Base-by-base conservation (phyloP, 2,888 invertebrate species). In the Ochropleura plecta region DNA sequence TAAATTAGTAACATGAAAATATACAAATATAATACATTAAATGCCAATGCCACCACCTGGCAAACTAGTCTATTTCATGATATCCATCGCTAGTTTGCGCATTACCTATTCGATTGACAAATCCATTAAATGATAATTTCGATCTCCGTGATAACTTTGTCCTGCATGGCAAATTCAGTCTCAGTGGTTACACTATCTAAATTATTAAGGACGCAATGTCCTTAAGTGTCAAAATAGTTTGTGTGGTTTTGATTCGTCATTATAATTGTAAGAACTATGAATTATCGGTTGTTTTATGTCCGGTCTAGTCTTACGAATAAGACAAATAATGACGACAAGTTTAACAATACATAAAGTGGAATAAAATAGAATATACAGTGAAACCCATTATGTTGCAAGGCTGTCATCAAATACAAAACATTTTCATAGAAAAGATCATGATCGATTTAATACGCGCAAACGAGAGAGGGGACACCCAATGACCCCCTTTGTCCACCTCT, bases 101-200 rank as follows among this genome's bases (percentile, higher is more conserved):
- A 51, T 59, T 8, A 9, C 8, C 70, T 70, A 62, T 69, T 42
- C 62, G 44, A 78, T 69, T 78, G 81, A 82, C 81, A 81, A 84
- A 79, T 78, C 73, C 79, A 82, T 84, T 79, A 79, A 82, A 78
- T 76, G 86, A 88, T 87, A 88, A 81, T 63, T 82, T 87, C 82
- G 64, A 78, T 74, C 70, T 68, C 16, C 64, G 44, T 73, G 73
- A 82, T 78, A 80, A 68, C 63, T 79, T 64, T 44, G 64, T 60
- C 64, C 48, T 68, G 64, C 55, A 79, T 76, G 53, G 63, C 72
- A 60, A 68, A 85, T 80, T 81, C 49, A 69, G 64, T 44, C 69
- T 64, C 60, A 76, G 71, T 20, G 74, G 78, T 76, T 63, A 68
- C 1, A 83, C 79, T 79, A 63, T 87, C 81, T 78, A 77, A 78